Percentiles rank a stretch among this genome's conserved stretches.
Conservation (phyloP, 1,140 invertebrate genomes). For the Dryas iulia region DNA sequence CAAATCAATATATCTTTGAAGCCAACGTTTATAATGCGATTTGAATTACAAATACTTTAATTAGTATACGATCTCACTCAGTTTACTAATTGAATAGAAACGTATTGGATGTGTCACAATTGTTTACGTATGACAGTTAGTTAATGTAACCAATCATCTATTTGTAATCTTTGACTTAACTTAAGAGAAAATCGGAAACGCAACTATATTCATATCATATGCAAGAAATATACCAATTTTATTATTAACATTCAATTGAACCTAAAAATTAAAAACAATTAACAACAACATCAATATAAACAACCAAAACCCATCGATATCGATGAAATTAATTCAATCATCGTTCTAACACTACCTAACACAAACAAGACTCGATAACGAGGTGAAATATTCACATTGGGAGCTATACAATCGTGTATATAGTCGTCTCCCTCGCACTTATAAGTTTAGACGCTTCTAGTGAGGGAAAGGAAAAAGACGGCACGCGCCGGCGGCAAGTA, state of each 20-base stretch:
- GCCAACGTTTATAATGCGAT: not conserved
- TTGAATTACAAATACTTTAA: not conserved
- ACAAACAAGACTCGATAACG: slow-evolving; percentile 80
- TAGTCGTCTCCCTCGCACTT: slow-evolving; percentile 58
- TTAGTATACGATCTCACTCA: not conserved
- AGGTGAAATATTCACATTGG: slow-evolving; percentile 80
- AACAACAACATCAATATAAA: not conserved
- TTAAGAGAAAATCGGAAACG: too few species aligned
- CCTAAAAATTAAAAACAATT: not conserved
- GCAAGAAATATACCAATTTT: not conserved
- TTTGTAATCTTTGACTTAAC: too few species aligned
- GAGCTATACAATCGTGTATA: slow-evolving; percentile 68
- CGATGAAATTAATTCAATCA: slow-evolving; percentile 58
- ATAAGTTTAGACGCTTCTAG: slow-evolving; percentile 36
- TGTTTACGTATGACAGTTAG: not conserved
- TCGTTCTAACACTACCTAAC: slow-evolving; percentile 71
- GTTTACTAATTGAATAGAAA: not conserved
- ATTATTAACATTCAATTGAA: not conserved
- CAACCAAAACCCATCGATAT: slow-evolving; percentile 45
- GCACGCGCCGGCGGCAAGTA: slow-evolving; percentile 71
- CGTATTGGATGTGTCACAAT: not conserved
- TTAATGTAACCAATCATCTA: not conserved
- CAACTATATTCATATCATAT: not conserved
- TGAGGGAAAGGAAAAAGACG: slow-evolving; percentile 67
- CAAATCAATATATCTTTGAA: too few species aligned